These are phyloP conservation scores for Acanthornis magna DNA, from an alignment of 2,797 vertebrate species.

Conservation along the genomic window DNA sequence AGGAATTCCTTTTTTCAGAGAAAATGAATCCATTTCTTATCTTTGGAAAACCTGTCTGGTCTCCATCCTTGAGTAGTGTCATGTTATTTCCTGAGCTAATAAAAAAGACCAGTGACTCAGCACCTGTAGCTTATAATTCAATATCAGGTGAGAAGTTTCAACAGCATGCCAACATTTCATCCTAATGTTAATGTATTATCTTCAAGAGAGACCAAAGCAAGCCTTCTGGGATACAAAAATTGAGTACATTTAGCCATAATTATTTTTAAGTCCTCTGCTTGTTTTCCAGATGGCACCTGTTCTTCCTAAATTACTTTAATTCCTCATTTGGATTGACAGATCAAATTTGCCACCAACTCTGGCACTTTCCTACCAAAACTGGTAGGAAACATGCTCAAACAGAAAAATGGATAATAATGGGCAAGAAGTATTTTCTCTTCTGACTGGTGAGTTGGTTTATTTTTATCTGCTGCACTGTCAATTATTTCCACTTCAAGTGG, in stretches of 20 bases:
- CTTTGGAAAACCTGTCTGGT: neutral
- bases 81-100: neutral
- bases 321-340: neutral
- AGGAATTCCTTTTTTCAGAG: neutral
- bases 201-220: conserved; percentile 11
- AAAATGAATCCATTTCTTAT: neutral
- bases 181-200: conserved; percentile 15
- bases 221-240: neutral
- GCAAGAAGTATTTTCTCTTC: neutral
- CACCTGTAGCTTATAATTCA: neutral
- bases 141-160: neutral
- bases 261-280: neutral
- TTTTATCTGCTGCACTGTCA: neutral
- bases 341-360: neutral
- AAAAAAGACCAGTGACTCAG: neutral
- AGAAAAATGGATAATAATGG: neutral
- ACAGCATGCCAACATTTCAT: neutral
- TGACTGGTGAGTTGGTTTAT: neutral
- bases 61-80: neutral
- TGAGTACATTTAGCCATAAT: neutral
- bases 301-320: neutral
- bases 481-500: conserved; percentile 11
- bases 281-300: neutral
- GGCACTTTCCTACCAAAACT: neutral
- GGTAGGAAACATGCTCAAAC: neutral